Evolutionary conservation across 1,140 invertebrate species (phyloP), one percentile per base, ranked within the genome.

Genomic region (Drosophila willistoni): DNA sequence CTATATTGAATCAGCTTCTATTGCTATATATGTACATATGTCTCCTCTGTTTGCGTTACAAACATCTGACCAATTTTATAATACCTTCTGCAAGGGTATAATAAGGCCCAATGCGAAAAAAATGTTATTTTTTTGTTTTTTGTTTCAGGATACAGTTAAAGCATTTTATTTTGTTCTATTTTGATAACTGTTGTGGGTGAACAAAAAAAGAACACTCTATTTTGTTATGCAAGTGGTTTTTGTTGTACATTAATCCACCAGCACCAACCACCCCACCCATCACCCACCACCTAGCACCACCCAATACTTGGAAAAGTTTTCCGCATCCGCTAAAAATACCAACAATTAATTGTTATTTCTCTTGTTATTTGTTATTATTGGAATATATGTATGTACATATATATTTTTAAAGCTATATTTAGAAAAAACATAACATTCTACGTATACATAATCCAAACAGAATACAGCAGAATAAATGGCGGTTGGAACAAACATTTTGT

Each of bases 401-500:
- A 7, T 13, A 12, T 34, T 36, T 12, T 41, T 55, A 7, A 17
- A 3, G 42, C 61, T 70, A 36, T 42, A 36, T 34, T 56, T 64
- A 70, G 51, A 12, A 57, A 63, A 25, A 42, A 17, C 10, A 51
- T 17, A 34, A 51, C 22, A 51, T 19, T 17, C 17, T 14, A 44
- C 29, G 5, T 7, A 29, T 29, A 29, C 29, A 29, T 29, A 29
- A 29, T 29, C 29, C 29, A 29, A 19, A 17, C 7, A 47, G 3
- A 47, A 51, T 51, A 19, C 9, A 51, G 42, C 12, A 19, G 19
- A 51, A 9, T 7, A 17, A 29, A 22, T 19, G 12, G 12, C 7
- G 5, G 13, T 5, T 44, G 10, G 14, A 66, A 66, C 47, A 66
- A 66, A 56, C 54, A 66, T 54, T 59, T 59, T 71, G 68, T 65